phyloP scores from a whole-genome alignment of 2,888 invertebrate species.

The Lithophane semibrunnea region DNA sequence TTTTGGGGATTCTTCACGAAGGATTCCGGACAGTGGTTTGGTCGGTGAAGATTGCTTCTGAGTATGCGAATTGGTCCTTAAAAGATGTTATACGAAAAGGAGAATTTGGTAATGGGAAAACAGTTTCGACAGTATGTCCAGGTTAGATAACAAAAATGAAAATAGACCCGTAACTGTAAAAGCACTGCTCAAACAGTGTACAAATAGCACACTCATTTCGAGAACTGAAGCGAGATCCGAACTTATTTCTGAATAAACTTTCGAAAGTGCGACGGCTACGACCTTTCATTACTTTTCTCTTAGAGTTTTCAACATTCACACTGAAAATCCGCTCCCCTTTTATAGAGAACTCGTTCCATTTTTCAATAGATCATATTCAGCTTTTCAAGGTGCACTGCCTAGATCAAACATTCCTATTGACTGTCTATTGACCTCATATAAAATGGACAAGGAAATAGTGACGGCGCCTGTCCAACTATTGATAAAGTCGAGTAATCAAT shows the following conservation, averaged over 20 bases:
- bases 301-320: conserved; percentile 16
- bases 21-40: not conserved
- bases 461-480: conserved; percentile 41
- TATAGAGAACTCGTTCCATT: conserved; percentile 38
- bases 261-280: conserved; percentile 9
- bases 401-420: conserved; percentile 42
- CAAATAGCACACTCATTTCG: conserved; percentile 18
- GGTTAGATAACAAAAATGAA: not conserved
- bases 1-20: not conserved
- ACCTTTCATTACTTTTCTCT: conserved; percentile 32
- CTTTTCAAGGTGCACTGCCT: conserved; percentile 37
- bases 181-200: not conserved
- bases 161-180: conserved; percentile 17
- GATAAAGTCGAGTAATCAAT: conserved; percentile 56
- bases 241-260: conserved; percentile 27
- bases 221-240: conserved; percentile 14
- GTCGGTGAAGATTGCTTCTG: not conserved
- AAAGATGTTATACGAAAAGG: not conserved
- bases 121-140: not conserved
- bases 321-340: conserved; percentile 33
- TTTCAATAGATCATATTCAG: conserved; percentile 32
- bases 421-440: conserved; percentile 59
- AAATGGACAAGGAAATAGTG: conserved; percentile 56
- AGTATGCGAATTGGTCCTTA: not conserved
- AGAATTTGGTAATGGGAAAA: not conserved